Evolutionary conservation across 2,888 invertebrate genomes (phyloP), one percentile per base, ranked within the genome.

Genomic region (Eulithis testata): DNA sequence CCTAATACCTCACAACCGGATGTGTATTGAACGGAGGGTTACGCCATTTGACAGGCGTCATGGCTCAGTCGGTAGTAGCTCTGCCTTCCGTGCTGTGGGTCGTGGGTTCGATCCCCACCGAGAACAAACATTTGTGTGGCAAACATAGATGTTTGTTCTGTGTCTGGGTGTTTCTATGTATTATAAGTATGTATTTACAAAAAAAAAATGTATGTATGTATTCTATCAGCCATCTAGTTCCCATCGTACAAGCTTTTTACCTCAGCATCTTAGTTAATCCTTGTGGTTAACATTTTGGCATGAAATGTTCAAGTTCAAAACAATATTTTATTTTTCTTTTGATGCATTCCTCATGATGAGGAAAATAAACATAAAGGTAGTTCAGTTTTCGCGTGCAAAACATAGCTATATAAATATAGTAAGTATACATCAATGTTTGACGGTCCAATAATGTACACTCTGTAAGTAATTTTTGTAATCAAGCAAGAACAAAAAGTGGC

Each of bases 1-100:
- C 80, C 80, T 75, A 79, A 21, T 49, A 14, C 14, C 49, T 49
- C 72, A 56, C 63, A 78, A 66, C 73, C 80, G 79, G 82, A 84
- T 84, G 69, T 73, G 72, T 66, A 65, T 71, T 72, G 74, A 71
- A 70, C 71, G 73, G 70, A 60, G 56, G 63, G 65, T 74, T 74
- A 69, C 65, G 69, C 69, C 54, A n/a, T n/a, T n/a, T n/a, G n/a
- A n/a, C n/a, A n/a, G n/a, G n/a, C n/a, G n/a, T n/a, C n/a, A n/a
- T n/a, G n/a, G n/a, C n/a, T n/a, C n/a, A n/a, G n/a, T n/a, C n/a
- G n/a, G n/a, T n/a, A n/a, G n/a, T n/a, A n/a, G n/a, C n/a, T n/a
- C n/a, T n/a, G n/a, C n/a, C n/a, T n/a, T n/a, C n/a, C n/a, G n/a
- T n/a, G n/a, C n/a, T n/a, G n/a, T n/a, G n/a, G n/a, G n/a, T n/a